Conservation (phyloP, 2,888 invertebrate genomes). For the Archips crataeganus region DNA sequence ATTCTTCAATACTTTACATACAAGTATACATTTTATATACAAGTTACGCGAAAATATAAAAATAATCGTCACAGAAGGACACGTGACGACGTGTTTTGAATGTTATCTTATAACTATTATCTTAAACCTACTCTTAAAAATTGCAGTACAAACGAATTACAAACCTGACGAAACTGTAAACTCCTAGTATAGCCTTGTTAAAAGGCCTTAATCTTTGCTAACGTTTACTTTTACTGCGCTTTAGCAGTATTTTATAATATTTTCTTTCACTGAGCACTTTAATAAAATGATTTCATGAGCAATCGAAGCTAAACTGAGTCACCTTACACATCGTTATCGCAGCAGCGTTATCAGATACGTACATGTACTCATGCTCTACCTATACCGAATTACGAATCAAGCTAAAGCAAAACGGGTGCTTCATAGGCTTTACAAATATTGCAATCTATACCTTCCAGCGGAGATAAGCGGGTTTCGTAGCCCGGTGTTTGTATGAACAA, state of each 20-base stretch:
- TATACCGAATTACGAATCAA: conserved; percentile 44
- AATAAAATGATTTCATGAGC: conserved; percentile 27
- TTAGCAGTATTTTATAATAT: neutral
- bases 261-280: neutral
- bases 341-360: conserved; percentile 76
- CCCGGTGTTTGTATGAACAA: neutral
- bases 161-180: neutral
- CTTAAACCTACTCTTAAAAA: neutral
- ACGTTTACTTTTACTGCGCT: neutral
- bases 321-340: conserved; percentile 74
- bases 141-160: neutral
- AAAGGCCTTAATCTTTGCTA: neutral
- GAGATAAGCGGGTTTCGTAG: conserved; percentile 1
- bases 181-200: neutral
- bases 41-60: neutral
- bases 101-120: neutral
- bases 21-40: no score
- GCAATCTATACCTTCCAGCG: conserved; percentile 53
- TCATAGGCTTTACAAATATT: conserved; percentile 53
- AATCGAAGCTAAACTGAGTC: conserved; percentile 63
- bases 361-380: conserved; percentile 17
- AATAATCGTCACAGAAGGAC: neutral
- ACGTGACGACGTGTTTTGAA: neutral
- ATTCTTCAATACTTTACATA: neutral
- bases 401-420: conserved; percentile 41